phyloP scores from a whole-genome alignment of 2,113 vertebrate genomes.

The Columba janthina region DNA sequence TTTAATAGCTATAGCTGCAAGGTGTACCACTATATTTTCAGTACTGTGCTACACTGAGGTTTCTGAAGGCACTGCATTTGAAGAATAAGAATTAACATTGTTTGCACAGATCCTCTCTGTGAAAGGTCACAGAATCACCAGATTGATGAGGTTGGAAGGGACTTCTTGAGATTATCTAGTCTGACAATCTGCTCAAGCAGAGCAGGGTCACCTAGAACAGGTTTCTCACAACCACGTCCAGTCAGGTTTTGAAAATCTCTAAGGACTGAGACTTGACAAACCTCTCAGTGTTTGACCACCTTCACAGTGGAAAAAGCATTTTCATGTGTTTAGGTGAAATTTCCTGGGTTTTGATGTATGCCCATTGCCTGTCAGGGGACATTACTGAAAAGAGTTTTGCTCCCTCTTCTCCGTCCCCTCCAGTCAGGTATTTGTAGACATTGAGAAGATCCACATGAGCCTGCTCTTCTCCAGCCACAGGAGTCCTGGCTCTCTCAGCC shows the following conservation, averaged over 20 bases:
- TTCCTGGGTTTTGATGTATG: not conserved
- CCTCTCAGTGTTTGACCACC: not conserved
- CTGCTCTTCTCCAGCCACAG: no score
- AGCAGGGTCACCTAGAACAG: not conserved
- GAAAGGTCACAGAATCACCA: not conserved
- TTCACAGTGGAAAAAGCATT: not conserved
- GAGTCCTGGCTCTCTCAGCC: no score
- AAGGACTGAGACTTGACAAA: not conserved
- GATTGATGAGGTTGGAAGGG: not conserved
- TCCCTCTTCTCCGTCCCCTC: not conserved
- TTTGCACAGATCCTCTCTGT: not conserved
- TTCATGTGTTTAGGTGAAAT: not conserved
- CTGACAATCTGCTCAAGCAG: not conserved
- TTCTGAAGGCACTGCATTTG: not conserved
- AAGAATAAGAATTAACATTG: not conserved
- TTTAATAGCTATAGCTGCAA: not conserved
- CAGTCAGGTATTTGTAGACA: no score
- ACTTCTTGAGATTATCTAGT: not conserved
- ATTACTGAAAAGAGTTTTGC: not conserved
- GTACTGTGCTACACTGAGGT: not conserved
- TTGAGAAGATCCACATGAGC: no score
- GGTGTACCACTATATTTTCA: not conserved
- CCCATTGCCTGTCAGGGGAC: accelerated
- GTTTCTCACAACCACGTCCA: not conserved
- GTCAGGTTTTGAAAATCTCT: not conserved